Evolutionary conservation across 2,888 invertebrate genomes (phyloP), one percentile per base, ranked within the genome.

Genomic region (Lepidonotus clava): DNA sequence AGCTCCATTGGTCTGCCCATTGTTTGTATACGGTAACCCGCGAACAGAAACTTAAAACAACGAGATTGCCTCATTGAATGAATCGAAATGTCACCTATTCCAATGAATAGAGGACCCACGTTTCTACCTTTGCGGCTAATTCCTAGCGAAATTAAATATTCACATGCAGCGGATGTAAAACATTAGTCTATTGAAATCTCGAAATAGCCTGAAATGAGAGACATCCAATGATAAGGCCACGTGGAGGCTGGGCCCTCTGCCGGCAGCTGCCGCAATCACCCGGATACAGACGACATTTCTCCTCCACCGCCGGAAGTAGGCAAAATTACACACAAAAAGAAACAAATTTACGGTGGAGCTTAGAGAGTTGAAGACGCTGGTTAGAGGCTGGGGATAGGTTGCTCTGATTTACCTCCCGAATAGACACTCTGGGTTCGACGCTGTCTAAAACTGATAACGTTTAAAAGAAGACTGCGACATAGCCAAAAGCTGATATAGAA

Each of bases 261-360:
- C 61, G 28, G n/a, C 28, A 11, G 61, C 1, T 4, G 61, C 11
- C 28, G 61, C 61, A 61, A 61, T 61, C 61, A 61, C n/a, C 61
- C 28, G 28, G 61, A 28, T 24, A 32, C 61, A 61, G 61, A 61
- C 61, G 61, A 61, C 61, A 61, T 61, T 61, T 61, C 28, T 32
- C 11, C 11, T 32, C 24, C 28, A 24, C 28, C 61, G 28, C 61
- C 61, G 61, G 61, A 61, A 28, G 61, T 61, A 32, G 24, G 28
- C 28, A 61, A 61, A 61, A 61, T 61, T 24, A 32, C 61, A 32
- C 61, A n/a, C n/a, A n/a, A 11, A 61, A 61, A 61, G 61, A 61
- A 61, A 61, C 61, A 32, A 32, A 61, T 61, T 61, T 53, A 53
- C 21, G n/a, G 28, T 32, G 1, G 5, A 18, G 61, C 28, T 32